A percentile compares a stretch with the other conserved stretches of the same genome.
These are phyloP conservation scores for Dendrolimus pini DNA, from an alignment of 2,888 invertebrate species.

Conservation along the genomic window DNA sequence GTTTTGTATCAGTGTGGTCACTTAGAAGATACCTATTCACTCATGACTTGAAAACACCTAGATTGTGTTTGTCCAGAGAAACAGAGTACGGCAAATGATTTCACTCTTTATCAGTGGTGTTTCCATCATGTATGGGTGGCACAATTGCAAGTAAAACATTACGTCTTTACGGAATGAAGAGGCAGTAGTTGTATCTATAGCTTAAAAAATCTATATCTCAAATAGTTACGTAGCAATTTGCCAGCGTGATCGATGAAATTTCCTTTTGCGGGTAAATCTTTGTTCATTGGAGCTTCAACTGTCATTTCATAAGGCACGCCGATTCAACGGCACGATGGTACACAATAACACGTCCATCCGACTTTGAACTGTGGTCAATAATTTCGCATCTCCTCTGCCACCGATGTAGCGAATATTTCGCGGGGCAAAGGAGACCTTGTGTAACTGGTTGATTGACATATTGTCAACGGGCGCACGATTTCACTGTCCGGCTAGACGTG, in stretches of 20 bases:
- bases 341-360: slow-evolving; percentile 33
- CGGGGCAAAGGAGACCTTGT: background rate
- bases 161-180: too few relatives aligned
- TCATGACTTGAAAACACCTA: too few relatives aligned
- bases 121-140: too few relatives aligned
- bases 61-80: too few relatives aligned
- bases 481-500: slow-evolving; percentile 71
- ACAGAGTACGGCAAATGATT: too few relatives aligned
- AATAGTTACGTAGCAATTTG: slow-evolving; percentile 66
- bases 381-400: slow-evolving; percentile 7
- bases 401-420: background rate
- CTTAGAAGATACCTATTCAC: too few relatives aligned
- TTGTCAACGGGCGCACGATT: slow-evolving; percentile 73
- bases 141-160: too few relatives aligned
- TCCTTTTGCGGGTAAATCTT: slow-evolving; percentile 64
- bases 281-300: slow-evolving; percentile 69
- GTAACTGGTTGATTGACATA: slow-evolving; percentile 39
- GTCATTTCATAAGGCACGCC: slow-evolving; percentile 72
- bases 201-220: slow-evolving; percentile 67
- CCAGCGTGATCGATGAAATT: slow-evolving; percentile 72
- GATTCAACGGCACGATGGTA: slow-evolving; percentile 44
- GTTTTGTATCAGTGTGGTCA: too few relatives aligned
- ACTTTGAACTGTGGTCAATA: slow-evolving; percentile 30
- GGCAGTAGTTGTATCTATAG: slow-evolving; percentile 13
- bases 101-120: too few relatives aligned